phyloP scores from a whole-genome alignment of 2,797 vertebrate genomes.

The Antennarius maculatus region DNA sequence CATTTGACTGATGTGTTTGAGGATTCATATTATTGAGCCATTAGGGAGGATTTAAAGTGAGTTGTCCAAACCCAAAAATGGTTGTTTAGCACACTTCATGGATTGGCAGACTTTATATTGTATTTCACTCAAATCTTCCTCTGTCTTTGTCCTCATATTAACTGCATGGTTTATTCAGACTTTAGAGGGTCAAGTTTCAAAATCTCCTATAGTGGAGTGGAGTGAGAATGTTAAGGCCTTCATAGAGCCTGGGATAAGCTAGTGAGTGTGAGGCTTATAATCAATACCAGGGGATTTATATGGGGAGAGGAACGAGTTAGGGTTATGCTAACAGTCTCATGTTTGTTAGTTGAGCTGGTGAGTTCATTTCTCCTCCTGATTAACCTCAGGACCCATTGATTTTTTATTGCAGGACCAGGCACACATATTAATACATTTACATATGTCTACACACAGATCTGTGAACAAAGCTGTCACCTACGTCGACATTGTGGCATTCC shows the following conservation, averaged over 20 bases:
- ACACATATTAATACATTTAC: conserved; percentile 3
- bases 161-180: conserved; percentile 56
- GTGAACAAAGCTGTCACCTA: conserved; percentile 31
- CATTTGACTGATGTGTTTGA: conserved; percentile 34
- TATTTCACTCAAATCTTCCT: conserved; percentile 56
- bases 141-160: conserved; percentile 40
- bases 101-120: conserved; percentile 50
- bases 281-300: conserved; percentile 74
- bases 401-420: conserved; percentile 31
- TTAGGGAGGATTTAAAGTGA: conserved; percentile 20
- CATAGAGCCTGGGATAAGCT: conserved; percentile 49
- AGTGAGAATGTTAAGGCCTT: conserved; percentile 36
- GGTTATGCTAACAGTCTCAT: conserved; percentile 77
- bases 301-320: conserved; percentile 56
- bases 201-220: conserved; percentile 9
- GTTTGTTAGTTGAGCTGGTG: conserved; percentile 73
- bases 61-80: conserved; percentile 43
- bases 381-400: conserved; percentile 75
- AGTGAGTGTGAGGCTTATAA: conserved; percentile 55
- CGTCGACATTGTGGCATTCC: conserved; percentile 51
- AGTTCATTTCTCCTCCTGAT: conserved; percentile 73
- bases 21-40: conserved; percentile 39
- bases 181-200: conserved; percentile 52
- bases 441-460: conserved; percentile 4
- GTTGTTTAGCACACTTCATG: conserved; percentile 33